Base-by-base conservation (phyloP, 2,113 vertebrate species). In the Pseudorhombus dupliciocellatus region DNA sequence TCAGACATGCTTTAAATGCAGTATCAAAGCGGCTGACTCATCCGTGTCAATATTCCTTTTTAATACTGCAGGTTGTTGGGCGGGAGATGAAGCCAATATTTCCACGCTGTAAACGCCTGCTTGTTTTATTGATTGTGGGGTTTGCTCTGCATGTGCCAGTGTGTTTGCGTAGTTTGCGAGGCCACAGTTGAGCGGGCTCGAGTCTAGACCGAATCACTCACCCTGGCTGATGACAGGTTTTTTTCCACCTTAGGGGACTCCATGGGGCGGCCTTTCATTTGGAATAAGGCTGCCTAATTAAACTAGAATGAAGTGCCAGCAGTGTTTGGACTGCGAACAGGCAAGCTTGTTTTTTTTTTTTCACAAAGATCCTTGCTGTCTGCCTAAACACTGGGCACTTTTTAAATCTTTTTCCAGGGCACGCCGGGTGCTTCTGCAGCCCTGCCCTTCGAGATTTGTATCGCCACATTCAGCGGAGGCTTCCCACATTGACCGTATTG, bases 181-280 rank as follows among this genome's bases (percentile, higher is more conserved):
- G 58, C 73, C 57, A 62, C 62, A 72, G 55, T 52, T 58, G 67
- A 81, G 52, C 59, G 74, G 31, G 21, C 64, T 65, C 28, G 28
- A 51, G 79, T 84, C 79, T 67, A 55, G 77, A 87, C 72, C 21
- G 59, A 62, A 87, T 85, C 78, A 67, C 58, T 81, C 56, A 65
- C 34, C 26, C 53, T 15, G 67, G 64, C 76, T 77, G 70, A 67
- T 28, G 5, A 37, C 30, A 16, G 65, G 22, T 28, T 52, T 78
- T 78, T 62, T 66, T 80, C 46, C 51, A 74, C 70, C 64, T 75
- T 66, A 60, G 78, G 78, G 84, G 80, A 80, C 60, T 70, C 56
- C 34, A n/a, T 52, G 62, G 8, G 2, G 48, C 9, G 48, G 77
- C 25, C 64, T 89, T 87, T 84, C 67, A 85, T 90, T 86, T 80